Base-by-base conservation (phyloP, 2,797 vertebrate species). In the Micropoecilia bifurca region DNA sequence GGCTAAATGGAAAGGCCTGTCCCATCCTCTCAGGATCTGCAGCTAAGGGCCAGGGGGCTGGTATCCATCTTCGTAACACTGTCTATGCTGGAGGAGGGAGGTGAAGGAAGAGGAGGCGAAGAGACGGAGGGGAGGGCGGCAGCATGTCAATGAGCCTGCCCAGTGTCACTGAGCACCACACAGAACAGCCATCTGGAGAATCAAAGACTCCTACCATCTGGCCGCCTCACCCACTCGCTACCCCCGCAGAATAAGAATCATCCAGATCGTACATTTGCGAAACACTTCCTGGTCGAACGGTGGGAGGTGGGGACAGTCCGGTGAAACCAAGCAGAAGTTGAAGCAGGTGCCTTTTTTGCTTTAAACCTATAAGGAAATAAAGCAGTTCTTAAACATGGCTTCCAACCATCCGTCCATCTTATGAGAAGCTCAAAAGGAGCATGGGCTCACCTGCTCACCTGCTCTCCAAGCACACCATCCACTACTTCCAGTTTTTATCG, bases 151-250 rank as follows among this genome's bases (percentile, higher is more conserved):
- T 96, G 95, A 96, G 95, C 92, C 93, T 93, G 92, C 94, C 95
- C 94, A 94, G 95, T 96, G 96, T 96, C 95, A 96, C 94, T 90
- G 93, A 94, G 94, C 95, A 94, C 95, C 95, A 95, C 93, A 95
- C 94, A 95, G 94, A 95, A 96, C 94, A 95, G 95, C 96, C 95
- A 96, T 96, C 95, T 96, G 96, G 95, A 96, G 95, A 96, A 96
- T 96, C 95, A 96, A 96, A 95, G 95, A 94, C 94, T 95, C 94
- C 90, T 84, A 91, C 96, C 96, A 96, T 96, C 96, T 96, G 96
- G 94, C 96, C 90, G 91, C 92, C 94, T 95, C 95, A 94, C 94
- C 94, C 93, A 94, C 95, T 94, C 92, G 91, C 94, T 95, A 94
- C 94, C 93, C 93, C 91, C 89, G 84, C 93, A 93, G 95, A 95